Conservation (phyloP, 2,888 invertebrate species). For the Sialis fuliginosa region DNA sequence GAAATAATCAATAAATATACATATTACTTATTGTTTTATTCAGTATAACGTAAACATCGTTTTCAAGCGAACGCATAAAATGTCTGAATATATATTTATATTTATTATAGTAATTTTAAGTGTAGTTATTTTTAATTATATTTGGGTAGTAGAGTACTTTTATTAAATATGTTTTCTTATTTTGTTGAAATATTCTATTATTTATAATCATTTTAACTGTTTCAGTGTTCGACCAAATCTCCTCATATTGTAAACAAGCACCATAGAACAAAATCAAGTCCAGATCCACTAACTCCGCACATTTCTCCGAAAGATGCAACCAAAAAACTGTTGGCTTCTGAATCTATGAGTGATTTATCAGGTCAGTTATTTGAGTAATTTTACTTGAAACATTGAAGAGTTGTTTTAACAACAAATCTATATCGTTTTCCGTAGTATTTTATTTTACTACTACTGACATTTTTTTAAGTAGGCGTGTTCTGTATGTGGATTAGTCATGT, state of each 20-base stretch:
- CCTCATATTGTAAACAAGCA: constrained; percentile 24
- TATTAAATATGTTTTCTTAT: not conserved
- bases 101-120: not conserved
- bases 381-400: not conserved
- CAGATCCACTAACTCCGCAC: constrained; percentile 31
- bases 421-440: too few species aligned
- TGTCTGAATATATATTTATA: too few species aligned
- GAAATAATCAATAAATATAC: too few species aligned
- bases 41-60: too few species aligned
- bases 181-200: not conserved
- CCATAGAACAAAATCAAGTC: constrained; percentile 46
- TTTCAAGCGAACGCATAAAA: too few species aligned
- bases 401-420: not conserved
- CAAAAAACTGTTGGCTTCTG: constrained; percentile 31
- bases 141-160: not conserved
- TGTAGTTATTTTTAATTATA: not conserved
- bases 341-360: constrained; percentile 39
- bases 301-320: constrained; percentile 24
- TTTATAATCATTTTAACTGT: not conserved
- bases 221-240: constrained; percentile 4
- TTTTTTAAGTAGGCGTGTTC: too few species aligned
- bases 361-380: constrained; percentile 11
- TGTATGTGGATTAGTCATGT: too few species aligned
- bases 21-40: too few species aligned
- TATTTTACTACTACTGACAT: too few species aligned